Conservation (phyloP, 2,113 vertebrate species). For the Albula glossodonta region DNA sequence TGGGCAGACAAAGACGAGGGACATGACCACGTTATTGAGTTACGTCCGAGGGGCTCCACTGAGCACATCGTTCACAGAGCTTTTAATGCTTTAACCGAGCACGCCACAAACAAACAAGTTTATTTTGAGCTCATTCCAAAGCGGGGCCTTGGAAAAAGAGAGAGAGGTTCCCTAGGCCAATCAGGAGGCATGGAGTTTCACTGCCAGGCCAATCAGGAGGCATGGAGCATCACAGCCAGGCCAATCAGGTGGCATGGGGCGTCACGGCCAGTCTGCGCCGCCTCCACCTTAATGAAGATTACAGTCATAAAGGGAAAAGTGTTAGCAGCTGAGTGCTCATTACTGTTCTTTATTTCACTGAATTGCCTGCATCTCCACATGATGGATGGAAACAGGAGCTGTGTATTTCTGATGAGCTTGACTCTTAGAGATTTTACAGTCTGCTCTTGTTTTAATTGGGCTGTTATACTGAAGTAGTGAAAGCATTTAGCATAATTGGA, state of each 20-base stretch:
- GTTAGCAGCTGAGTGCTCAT: constrained; percentile 16
- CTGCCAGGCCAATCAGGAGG: too few species aligned
- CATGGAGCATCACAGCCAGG: too few species aligned
- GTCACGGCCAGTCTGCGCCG: neutral
- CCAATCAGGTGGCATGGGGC: too few species aligned
- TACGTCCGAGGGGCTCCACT: neutral
- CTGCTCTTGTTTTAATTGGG: neutral
- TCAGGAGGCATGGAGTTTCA: too few species aligned
- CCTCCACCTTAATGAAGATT: constrained; percentile 45
- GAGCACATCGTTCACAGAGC: neutral
- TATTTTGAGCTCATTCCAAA: constrained; percentile 52
- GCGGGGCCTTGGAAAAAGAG: constrained; percentile 25
- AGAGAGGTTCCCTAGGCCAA: constrained; percentile 36
- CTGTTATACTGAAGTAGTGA: neutral
- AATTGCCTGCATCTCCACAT: neutral
- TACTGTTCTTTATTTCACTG: constrained; percentile 28
- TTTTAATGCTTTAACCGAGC: constrained; percentile 27
- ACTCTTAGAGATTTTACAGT: neutral
- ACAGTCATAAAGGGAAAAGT: constrained; percentile 27
- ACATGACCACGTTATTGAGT: constrained; percentile 42
- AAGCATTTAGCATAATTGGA: neutral
- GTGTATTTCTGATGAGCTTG: neutral
- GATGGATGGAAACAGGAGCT: neutral
- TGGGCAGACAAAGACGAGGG: constrained; percentile 52
- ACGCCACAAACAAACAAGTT: constrained; percentile 55